Conservation (phyloP, 1,140 invertebrate species). For the Sycobia sp. region DNA sequence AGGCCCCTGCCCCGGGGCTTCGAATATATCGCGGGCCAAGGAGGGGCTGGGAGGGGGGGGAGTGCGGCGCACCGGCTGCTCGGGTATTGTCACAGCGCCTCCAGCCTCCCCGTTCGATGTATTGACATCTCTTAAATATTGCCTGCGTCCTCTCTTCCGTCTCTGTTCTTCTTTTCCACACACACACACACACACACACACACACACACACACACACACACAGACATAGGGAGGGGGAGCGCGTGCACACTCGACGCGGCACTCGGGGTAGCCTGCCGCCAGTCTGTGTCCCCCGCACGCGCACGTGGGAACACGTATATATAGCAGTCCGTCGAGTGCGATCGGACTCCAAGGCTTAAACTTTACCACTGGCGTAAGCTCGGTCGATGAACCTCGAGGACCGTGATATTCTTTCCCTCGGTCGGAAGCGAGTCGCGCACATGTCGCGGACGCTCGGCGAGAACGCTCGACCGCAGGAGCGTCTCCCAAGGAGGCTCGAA, state of each 20-base stretch:
- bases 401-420: constrained; percentile 28
- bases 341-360: constrained; percentile 15
- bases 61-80: constrained; percentile 23
- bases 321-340: background rate
- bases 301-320: constrained; percentile 25
- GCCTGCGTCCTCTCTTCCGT: constrained; percentile 4
- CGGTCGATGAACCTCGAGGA: constrained; percentile 44
- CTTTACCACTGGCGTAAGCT: constrained; percentile 10
- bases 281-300: background rate
- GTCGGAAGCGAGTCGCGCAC: constrained; percentile 22
- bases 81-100: constrained; percentile 42
- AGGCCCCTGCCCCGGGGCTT: constrained; percentile 39
- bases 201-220: too few species aligned
- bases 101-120: constrained; percentile 44
- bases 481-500: constrained; percentile 3
- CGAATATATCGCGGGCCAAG: constrained; percentile 43
- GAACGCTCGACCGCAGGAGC: too few species aligned
- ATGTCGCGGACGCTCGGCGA: background rate
- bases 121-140: constrained; percentile 61
- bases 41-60: constrained; percentile 1
- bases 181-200: too few species aligned
- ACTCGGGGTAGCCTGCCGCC: background rate
- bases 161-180: background rate
- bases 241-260: background rate
- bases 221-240: too few species aligned